phyloP scores from a whole-genome alignment of 1,140 invertebrate species.

The Andrena cerasifolii region DNA sequence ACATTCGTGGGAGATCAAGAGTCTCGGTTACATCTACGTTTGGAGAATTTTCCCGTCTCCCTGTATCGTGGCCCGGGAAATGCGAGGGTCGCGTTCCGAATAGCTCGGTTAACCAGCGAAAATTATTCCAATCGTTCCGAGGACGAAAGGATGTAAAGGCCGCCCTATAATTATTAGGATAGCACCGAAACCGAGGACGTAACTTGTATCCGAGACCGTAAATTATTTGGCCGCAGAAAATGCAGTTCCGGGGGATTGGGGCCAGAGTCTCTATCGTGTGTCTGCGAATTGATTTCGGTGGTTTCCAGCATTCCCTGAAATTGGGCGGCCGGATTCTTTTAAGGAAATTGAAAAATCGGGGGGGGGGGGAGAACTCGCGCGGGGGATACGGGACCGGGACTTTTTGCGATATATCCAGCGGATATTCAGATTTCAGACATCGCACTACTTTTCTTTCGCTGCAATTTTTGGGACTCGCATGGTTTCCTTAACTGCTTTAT shows the following conservation, averaged over 20 bases:
- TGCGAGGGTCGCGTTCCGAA: slow-evolving; percentile 14
- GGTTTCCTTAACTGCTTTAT: too few relatives aligned
- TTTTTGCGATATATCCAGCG: neutral
- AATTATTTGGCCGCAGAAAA: neutral
- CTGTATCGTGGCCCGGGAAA: neutral
- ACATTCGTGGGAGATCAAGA: neutral
- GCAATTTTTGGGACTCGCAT: neutral
- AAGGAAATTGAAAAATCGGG: slow-evolving; percentile 20
- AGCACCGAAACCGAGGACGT: neutral
- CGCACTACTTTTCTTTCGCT: neutral
- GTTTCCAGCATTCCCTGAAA: slow-evolving; percentile 3
- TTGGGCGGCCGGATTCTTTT: slow-evolving; percentile 5
- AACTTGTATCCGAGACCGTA: neutral
- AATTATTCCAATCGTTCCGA: slow-evolving; percentile 53
- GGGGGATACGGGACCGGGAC: neutral
- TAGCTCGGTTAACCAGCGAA: slow-evolving; percentile 41
- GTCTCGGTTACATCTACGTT: neutral
- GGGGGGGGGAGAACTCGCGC: neutral
- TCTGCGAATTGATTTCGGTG: slow-evolving; percentile 20
- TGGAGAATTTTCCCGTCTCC: slow-evolving; percentile 28
- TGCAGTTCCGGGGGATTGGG: neutral
- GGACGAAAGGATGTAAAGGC: slow-evolving; percentile 18
- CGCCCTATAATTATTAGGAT: slow-evolving; percentile 37
- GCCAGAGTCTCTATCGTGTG: neutral
- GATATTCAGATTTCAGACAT: too few relatives aligned